Percentiles rank a stretch among this genome's conserved stretches.
Evolutionary conservation across 2,888 invertebrate genomes (phyloP).

Genomic region (Pterobdella sp.): DNA sequence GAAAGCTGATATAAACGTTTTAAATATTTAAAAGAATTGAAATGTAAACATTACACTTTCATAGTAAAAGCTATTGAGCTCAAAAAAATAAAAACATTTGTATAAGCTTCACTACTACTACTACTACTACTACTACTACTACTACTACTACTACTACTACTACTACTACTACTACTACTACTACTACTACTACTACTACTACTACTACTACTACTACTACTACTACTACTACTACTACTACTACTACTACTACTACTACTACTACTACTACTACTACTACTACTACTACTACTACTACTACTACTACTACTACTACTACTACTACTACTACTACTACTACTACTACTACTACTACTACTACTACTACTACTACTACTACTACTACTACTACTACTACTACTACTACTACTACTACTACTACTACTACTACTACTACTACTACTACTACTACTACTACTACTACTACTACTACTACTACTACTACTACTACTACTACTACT

Average conservation of each 20-base stretch:
- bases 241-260: not conserved
- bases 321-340: constrained; percentile 3
- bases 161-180: not conserved
- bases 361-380: constrained; percentile 3
- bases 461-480: constrained; percentile 13
- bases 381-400: constrained; percentile 3
- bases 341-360: not conserved
- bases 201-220: not conserved
- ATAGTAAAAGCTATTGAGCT: too few species aligned
- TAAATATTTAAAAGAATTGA: too few species aligned
- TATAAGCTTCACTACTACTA: not conserved
- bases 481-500: constrained; percentile 7
- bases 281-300: not conserved
- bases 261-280: constrained; percentile 3
- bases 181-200: not conserved
- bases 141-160: not conserved
- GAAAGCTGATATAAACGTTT: too few species aligned
- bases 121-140: not conserved
- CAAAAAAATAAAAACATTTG: too few species aligned
- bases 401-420: constrained; percentile 2
- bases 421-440: constrained; percentile 1
- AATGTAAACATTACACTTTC: too few species aligned
- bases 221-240: not conserved
- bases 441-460: not conserved
- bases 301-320: not conserved